Evolutionary conservation across 2,797 vertebrate genomes (phyloP), one percentile per base, ranked within the genome.

Genomic region (Spea hammondii): DNA sequence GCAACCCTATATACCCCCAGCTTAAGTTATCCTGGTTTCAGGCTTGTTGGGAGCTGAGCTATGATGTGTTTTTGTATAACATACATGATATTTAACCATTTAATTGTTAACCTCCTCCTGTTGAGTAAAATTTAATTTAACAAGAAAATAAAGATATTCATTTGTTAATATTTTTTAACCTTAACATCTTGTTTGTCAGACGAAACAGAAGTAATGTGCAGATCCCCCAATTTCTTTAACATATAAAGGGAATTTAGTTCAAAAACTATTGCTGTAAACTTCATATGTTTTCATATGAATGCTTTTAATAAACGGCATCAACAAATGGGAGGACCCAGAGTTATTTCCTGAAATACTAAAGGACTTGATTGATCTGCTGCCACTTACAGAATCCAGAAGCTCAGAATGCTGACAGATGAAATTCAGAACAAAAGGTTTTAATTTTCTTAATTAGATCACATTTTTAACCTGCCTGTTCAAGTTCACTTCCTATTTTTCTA

Each of bases 371-470:
- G 73, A 80, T 76, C 45, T 80, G 49, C 47, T 80, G 79, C 79
- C 79, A 76, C 60, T 70, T 80, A 57, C 73, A 76, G 79, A 80
- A 76, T 71, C 68, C 79, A 80, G 79, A 76, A 80, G 79, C 79
- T 75, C 68, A 59, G 73, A 76, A 75, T 80, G 79, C 79, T 80
- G 79, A 80, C 79, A 80, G 73, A 80, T 75, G 68, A 76, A 71
- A 76, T 80, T 76, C 68, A 80, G 79, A 80, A 76, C 79, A 80
- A 76, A 80, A 65, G 79, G 50, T 80, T 80, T 76, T 80, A 80
- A 80, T 80, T 80, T 75, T 80, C 50, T 80, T 80, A 80, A 80
- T 80, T 80, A 80, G 79, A 80, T 80, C 73, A 80, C 79, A 76
- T 80, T 71, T 80, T 80, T 80, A 80, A 80, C 79, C 79, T 80